Evolutionary conservation across 2,888 invertebrate species (phyloP), one percentile per base, ranked within the genome.

Genomic region (Tenthredo distinguenda): DNA sequence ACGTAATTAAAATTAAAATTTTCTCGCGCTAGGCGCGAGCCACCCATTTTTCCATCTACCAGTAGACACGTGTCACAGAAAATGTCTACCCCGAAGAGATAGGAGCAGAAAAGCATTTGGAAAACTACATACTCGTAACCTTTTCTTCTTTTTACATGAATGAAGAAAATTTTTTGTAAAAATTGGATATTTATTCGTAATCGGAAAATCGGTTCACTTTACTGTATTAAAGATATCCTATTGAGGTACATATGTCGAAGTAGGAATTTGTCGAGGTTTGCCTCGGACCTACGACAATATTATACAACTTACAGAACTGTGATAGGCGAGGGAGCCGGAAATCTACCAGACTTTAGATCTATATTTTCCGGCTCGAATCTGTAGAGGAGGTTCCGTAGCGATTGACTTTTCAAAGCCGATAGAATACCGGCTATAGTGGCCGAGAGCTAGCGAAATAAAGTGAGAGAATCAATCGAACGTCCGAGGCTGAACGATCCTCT

Each of bases 361-460:
- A 47, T 77, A 37, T 47, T 37, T 50, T n/a, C 50, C 34, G 18
- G 31, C 31, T 55, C 58, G 40, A 62, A 37, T 79, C 79, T 79
- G 21, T 37, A 62, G 43, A 83, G 82, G 18, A 26, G 62, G 15
- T 62, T 12, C 15, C 58, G 79, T n/a, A 55, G n/a, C 82, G 82
- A 83, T 83, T 83, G 82, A 83, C 82, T 83, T 83, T 83, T 83
- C 82, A 83, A 83, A 83, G 82, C 82, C n/a, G 50, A 26, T 21
- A 43, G 43, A 15, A 43, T 15, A 21, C 4, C 68, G 21, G 10
- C 31, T 18, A 83, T 10, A 65, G 65, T 43, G 82, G 68, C 43
- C 65, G 68, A 83, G 47, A 83, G 47, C 65, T 55, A 50, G 65
- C 15, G 68, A 68, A 68, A 83, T 83, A 83, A 83, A 83, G 68